Evolutionary conservation across 2,113 vertebrate species (phyloP).

Genomic region (Alectura lathami): DNA sequence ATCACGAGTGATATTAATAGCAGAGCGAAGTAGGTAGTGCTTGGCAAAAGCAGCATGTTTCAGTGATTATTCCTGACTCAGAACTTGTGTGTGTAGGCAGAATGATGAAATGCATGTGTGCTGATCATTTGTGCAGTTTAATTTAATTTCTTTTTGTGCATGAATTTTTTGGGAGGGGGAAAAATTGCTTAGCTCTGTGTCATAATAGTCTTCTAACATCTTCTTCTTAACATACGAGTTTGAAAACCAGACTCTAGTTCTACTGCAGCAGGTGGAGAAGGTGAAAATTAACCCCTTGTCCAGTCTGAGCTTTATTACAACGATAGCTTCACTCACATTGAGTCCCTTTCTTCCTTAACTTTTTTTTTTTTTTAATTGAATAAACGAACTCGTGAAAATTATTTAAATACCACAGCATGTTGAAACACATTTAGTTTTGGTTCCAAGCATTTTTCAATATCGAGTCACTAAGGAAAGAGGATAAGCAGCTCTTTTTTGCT

Average conservation of each 20-base stretch:
- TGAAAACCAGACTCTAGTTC: neutral
- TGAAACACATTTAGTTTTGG: neutral
- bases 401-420: neutral
- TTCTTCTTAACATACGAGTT: neutral
- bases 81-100: neutral
- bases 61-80: conserved; percentile 8
- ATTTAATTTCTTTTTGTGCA: neutral
- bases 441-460: neutral
- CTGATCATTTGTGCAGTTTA: neutral
- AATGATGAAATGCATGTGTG: neutral
- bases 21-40: conserved; percentile 65
- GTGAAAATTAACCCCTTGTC: neutral
- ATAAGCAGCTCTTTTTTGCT: neutral
- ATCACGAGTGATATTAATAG: conserved; percentile 77
- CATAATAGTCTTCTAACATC: neutral
- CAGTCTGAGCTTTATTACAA: neutral
- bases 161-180: neutral
- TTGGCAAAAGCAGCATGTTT: conserved; percentile 17
- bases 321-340: neutral
- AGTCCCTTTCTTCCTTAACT: neutral
- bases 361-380: neutral
- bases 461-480: neutral
- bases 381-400: neutral
- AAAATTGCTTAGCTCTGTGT: neutral
- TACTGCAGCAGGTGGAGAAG: neutral